Evolutionary conservation across 2,113 vertebrate genomes (phyloP).

Genomic region (Solea senegalensis): DNA sequence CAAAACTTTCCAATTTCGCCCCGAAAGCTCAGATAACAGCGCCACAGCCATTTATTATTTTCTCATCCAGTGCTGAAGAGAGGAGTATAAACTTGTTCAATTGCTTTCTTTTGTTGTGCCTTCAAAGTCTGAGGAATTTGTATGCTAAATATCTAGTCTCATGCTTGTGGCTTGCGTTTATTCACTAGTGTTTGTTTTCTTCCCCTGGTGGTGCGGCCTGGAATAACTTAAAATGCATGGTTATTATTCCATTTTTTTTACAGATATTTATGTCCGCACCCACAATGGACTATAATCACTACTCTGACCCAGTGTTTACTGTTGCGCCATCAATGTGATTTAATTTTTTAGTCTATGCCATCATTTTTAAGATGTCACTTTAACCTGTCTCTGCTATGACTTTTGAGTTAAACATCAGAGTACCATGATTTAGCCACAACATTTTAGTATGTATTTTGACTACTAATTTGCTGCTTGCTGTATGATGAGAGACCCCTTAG

Average conservation of each 20-base stretch:
- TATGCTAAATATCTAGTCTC: constrained; percentile 1
- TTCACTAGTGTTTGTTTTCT: background rate
- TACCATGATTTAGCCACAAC: too few species aligned
- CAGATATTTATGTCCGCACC: background rate
- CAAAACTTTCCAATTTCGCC: constrained; percentile 32
- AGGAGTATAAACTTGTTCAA: constrained; percentile 23
- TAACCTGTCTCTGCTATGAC: too few species aligned
- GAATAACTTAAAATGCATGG: background rate
- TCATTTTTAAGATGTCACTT: too few species aligned
- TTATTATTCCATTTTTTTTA: background rate
- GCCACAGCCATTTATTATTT: constrained; percentile 26
- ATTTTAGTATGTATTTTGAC: too few species aligned
- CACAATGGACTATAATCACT: background rate
- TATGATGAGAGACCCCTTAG: too few species aligned
- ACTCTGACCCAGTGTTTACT: background rate
- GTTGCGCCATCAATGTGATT: too few species aligned
- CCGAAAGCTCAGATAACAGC: constrained; percentile 37
- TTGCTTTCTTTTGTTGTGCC: constrained; percentile 2
- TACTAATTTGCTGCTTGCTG: too few species aligned
- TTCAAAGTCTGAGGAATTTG: constrained; percentile 11
- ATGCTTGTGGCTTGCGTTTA: background rate
- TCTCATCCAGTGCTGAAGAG: constrained; percentile 5
- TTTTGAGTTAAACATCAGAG: too few species aligned
- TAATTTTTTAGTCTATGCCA: too few species aligned
- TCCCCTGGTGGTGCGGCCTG: background rate